Evolutionary conservation across 2,888 invertebrate genomes (phyloP), one percentile per base, ranked within the genome.

Genomic region (Andricus curvator): DNA sequence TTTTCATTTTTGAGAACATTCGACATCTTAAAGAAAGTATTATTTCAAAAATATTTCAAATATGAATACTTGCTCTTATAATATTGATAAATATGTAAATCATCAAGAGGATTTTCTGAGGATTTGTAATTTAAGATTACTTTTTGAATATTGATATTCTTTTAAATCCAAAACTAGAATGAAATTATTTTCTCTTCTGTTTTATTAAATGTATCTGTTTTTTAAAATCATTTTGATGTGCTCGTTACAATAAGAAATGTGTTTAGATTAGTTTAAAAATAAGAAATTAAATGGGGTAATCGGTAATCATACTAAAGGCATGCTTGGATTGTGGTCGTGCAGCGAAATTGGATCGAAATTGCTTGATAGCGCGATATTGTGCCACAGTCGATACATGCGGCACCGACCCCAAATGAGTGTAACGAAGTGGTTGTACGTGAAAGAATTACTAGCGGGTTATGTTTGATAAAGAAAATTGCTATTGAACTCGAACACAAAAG

Each of bases 361-460:
- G 33, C 74, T 74, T 74, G 74, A 74, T 74, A 74, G 74, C 74
- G 51, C 74, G 74, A 74, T 74, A 51, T 56, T 74, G 56, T 74
- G 56, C 29, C 51, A 33, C 51, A 74, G 51, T 74, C 56, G 56
- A 74, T 74, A 74, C 70, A 66, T 66, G 66, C 37, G 20, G 29
- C 33, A 66, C n/a, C 66, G 51, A 51, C 74, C 51, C 51, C 60
- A 62, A 62, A 70, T 51, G 70, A 70, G 48, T 33, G 74, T 74
- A 74, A 74, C 74, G 74, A 74, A 74, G 51, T 74, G 74, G 51
- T 74, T 29, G 74, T 13, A 74, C 74, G 74, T 74, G 74, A 74
- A 51, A 74, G 29, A 74, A 74, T 74, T 62, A 62, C 62, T 25
- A 62, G 62, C 62, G 51, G 51, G 56, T 33, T 70, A 44, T 48